phyloP scores from a whole-genome alignment of 1,140 invertebrate genomes.

The Thaumetopoea pityocampa region DNA sequence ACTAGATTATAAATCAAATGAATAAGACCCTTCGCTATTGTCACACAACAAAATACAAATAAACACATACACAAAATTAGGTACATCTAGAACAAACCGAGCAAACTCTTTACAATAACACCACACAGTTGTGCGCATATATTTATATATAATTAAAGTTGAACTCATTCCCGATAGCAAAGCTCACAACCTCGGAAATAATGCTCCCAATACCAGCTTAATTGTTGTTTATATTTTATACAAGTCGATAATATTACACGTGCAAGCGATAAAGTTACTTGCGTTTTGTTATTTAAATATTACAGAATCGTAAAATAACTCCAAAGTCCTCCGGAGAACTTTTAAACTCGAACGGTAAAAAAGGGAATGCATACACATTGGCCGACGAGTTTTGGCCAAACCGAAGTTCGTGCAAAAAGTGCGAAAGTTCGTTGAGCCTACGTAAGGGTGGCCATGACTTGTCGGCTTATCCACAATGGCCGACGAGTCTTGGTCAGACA shows the following conservation, averaged over 20 bases:
- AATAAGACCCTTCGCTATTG: constrained; percentile 54
- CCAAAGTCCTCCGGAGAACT: too few relatives aligned
- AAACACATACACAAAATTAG: constrained; percentile 58
- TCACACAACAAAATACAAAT: constrained; percentile 50
- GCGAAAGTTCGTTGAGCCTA: too few relatives aligned
- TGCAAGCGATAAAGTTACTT: constrained; percentile 34
- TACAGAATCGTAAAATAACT: too few relatives aligned
- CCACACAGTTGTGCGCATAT: constrained; percentile 68
- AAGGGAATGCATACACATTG: too few relatives aligned
- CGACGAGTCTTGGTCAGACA: too few relatives aligned
- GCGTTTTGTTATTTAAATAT: constrained; percentile 3
- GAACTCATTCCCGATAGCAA: constrained; percentile 71
- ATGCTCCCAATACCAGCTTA: constrained; percentile 75
- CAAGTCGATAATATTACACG: constrained; percentile 39
- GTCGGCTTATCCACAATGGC: too few relatives aligned
- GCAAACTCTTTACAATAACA: constrained; percentile 63
- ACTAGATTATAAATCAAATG: constrained; percentile 32
- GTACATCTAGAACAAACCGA: constrained; percentile 65
- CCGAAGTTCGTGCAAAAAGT: too few relatives aligned
- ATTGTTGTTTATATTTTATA: constrained; percentile 55
- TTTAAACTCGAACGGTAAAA: too few relatives aligned
- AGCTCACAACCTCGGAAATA: constrained; percentile 73
- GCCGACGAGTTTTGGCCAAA: too few relatives aligned
- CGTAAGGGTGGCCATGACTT: too few relatives aligned
- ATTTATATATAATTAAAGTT: constrained; percentile 53